Evolutionary conservation across 1,140 invertebrate genomes (phyloP), one percentile per base, ranked within the genome.

Genomic region (Coptotermes formosanus): DNA sequence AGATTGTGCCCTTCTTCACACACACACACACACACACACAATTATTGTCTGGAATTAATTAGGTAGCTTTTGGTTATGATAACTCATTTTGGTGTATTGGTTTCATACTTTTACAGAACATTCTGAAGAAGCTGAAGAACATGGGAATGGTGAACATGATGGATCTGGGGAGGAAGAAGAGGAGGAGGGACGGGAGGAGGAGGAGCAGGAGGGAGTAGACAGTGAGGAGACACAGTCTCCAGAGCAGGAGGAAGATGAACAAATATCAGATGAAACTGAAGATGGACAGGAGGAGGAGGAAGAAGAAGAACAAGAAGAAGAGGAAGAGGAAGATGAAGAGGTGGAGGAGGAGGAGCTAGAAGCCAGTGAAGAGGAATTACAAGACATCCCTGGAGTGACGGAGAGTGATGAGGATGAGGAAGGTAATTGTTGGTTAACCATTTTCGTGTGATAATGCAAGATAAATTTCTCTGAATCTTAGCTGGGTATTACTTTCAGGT

Each of bases 201-300:
- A 89, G n/a, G 83, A 86, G 52, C 85, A 86, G 25, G 85, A 87
- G 2, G 87, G 87, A 14, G 83, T 89, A 44, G 84, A 85, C 3
- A 85, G 86, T 23, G 59, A 88, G 4, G 84, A 89, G 30, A 55
- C 25, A 8, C 75, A 87, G 86, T 44, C 88, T 38, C 87, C 87
- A 48, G 82, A 88, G 84, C 85, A 89, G 64, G 88, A 88, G 25
- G 88, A 88, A 81, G 87, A 55, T 81, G 87, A 90, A 81, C 89
- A 90, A 86, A 89, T 90, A 86, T 88, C 89, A 83, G 89, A 89
- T 85, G 88, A 89, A 86, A 87, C 90, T 16, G 89, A 89, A 81
- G 89, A 91, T n/a, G 88, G 89, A 16, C 89, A 88, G 82, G 89
- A 90, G 64, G 88, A 91, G 84, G 90, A 91, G n/a, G 88, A 89